Base-by-base conservation (phyloP, 2,888 invertebrate species). In the Calameuta idolon region DNA sequence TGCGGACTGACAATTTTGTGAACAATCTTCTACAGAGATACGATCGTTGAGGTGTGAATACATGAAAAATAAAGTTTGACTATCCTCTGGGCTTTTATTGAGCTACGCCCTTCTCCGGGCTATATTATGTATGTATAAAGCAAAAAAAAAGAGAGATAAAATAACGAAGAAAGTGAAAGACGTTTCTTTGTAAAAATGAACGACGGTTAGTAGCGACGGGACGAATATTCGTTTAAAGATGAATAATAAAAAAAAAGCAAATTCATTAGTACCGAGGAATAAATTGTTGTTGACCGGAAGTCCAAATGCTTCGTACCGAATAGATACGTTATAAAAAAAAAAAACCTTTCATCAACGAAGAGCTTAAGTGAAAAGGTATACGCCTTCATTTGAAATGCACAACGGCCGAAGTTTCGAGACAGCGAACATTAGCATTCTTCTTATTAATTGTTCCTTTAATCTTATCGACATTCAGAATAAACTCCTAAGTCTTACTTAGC, bases 401-500 rank as follows among this genome's bases (percentile, higher is more conserved):
- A 55, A 55, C 23, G 55, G 55, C 30, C 73, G 73, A 35, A 69
- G 76, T 30, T 77, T 73, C 68, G 73, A 34, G 68, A 77, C 55
- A 31, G 31, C 35, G 68, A 34, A 34, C 11, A 30, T 73, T 55
- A 12, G 34, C 34, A 55, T 34, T 9, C 37, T 55, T 23, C 69
- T 30, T 74, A 35, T 15, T n/a, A 34, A 68, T 75, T 34, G 34
- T 15, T 68, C 12, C n/a, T 55, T 34, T 40, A 40, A 75, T 33
- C 71, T 71, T 79, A 82, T 80, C 79, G 80, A 83, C 77, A 79
- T 81, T 79, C 75, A 81, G 80, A 73, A 78, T 69, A 78, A 76
- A 84, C 75, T 74, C 76, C 80, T 80, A 76, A 77, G 75, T 75
- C 80, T 84, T 81, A 80, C 81, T 82, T 81, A 77, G 30, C 74